Conservation (phyloP, 2,888 invertebrate genomes). For the Hirtodrosophila cameraria region DNA sequence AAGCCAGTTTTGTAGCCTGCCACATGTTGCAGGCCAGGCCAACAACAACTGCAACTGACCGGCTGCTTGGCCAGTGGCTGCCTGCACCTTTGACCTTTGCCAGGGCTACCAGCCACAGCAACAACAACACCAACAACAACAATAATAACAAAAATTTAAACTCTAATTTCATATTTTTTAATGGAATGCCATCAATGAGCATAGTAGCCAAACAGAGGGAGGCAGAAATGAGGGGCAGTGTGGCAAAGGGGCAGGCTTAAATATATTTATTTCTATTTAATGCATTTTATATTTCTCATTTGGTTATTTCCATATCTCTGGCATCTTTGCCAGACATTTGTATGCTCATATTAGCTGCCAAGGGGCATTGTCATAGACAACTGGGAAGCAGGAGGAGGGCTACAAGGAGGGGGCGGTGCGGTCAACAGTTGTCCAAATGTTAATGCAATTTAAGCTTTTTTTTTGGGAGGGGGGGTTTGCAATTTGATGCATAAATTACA, state of each 20-base stretch:
- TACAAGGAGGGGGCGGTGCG: too few relatives aligned
- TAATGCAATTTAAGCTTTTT: conserved; percentile 29
- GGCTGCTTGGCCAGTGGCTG: conserved; percentile 65
- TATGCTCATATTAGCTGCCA: not conserved
- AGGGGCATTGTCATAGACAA: too few relatives aligned
- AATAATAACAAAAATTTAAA: conserved; percentile 32
- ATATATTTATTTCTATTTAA: conserved; percentile 34
- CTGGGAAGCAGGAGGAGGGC: too few relatives aligned
- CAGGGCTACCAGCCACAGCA: conserved; percentile 34
- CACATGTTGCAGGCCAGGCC: conserved; percentile 45
- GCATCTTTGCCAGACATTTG: not conserved
- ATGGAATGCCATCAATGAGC: conserved; percentile 51
- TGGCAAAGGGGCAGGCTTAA: not conserved
- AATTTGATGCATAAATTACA: conserved; percentile 44
- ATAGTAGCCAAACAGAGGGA: not conserved
- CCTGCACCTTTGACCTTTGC: conserved; percentile 68
- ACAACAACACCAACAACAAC: conserved; percentile 14
- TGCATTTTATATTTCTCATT: not conserved
- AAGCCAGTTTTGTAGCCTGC: conserved; percentile 35
- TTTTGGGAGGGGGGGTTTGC: conserved; percentile 1
- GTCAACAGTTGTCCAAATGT: conserved; percentile 3
- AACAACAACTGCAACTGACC: conserved; percentile 30
- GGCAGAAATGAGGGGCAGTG: too few relatives aligned
- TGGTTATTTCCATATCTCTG: not conserved
- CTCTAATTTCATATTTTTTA: conserved; percentile 55